Evolutionary conservation across 2,797 vertebrate species (phyloP).

Genomic region (Carcharodon carcharias): DNA sequence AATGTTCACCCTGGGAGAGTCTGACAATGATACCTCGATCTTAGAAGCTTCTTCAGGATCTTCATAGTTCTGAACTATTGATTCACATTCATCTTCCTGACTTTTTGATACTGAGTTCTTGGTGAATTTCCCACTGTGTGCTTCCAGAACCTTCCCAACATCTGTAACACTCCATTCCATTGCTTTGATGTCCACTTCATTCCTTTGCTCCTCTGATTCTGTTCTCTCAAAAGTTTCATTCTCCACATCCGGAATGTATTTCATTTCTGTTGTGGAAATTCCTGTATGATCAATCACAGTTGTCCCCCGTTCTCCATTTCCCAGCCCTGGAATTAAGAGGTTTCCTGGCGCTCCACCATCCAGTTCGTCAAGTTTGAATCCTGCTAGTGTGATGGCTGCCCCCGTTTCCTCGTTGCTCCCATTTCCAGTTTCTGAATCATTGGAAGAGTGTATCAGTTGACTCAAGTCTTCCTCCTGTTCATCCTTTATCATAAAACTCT

Average conservation of each 20-base stretch:
- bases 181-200: neutral
- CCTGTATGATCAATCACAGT: too few relatives aligned
- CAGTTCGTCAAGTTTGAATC: neutral
- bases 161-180: neutral
- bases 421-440: neutral
- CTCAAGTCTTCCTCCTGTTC: neutral
- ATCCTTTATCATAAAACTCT: neutral
- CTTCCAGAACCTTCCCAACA: neutral
- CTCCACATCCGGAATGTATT: neutral
- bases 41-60: neutral
- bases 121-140: too few relatives aligned
- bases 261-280: neutral
- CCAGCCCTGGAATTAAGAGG: neutral
- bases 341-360: too few relatives aligned
- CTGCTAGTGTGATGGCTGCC: too few relatives aligned
- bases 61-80: neutral
- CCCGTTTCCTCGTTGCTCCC: too few relatives aligned
- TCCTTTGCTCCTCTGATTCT: neutral
- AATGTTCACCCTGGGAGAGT: neutral
- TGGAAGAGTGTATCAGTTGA: neutral
- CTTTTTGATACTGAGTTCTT: neutral
- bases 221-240: neutral
- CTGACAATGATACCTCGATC: neutral
- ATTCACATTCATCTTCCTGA: neutral
- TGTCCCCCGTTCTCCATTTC: neutral